These are phyloP conservation scores for Pocillopora grandis DNA, from an alignment of 92 coral and sea anemone species.

Conservation along the genomic window DNA sequence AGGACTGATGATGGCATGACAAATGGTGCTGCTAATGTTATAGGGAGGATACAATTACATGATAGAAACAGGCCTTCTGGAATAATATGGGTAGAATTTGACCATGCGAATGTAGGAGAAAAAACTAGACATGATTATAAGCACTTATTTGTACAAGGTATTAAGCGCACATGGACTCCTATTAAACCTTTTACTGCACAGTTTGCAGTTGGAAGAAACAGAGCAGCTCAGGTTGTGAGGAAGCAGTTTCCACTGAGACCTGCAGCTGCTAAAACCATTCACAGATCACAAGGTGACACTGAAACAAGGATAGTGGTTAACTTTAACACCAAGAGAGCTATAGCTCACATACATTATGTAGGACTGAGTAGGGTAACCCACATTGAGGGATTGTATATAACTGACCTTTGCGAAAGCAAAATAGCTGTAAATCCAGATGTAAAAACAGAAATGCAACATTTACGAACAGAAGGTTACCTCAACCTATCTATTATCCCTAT, in stretches of 20 bases:
- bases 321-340: conserved; percentile 27
- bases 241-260: conserved; percentile 55
- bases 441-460: background rate
- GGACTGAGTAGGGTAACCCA: conserved; percentile 63
- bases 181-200: conserved; percentile 31
- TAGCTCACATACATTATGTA: conserved; percentile 56
- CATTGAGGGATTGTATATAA: no score
- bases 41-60: conserved; percentile 3
- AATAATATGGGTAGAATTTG: conserved; percentile 39
- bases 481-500: no score
- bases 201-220: conserved; percentile 41
- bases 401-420: background rate
- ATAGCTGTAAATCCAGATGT: background rate
- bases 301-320: conserved; percentile 45
- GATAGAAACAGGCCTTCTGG: conserved; percentile 35
- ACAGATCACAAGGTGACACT: conserved; percentile 58
- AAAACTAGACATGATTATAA: background rate
- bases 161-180: no score
- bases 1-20: conserved; percentile 19
- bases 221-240: conserved; percentile 19
- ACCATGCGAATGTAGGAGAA: background rate
- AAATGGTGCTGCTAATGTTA: background rate
- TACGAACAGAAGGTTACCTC: conserved; percentile 11
- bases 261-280: conserved; percentile 53
- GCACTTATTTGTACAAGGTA: no score